Evolutionary conservation across 2,113 vertebrate genomes (phyloP).

Genomic region (Lampris megalopsis): DNA sequence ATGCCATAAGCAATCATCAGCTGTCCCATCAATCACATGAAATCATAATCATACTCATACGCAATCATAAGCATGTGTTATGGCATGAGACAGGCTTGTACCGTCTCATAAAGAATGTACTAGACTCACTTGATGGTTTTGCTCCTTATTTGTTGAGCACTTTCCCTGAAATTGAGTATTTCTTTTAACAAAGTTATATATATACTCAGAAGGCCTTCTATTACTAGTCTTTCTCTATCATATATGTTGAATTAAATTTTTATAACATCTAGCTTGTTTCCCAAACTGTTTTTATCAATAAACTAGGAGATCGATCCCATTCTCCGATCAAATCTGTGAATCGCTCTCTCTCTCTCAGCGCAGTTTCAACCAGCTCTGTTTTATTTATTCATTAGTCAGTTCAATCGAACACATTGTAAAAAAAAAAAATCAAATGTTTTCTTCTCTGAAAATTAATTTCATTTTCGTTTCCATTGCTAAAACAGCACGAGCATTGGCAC

Average conservation of each 20-base stretch:
- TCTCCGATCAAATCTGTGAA: conserved; percentile 61
- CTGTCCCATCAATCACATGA: no score
- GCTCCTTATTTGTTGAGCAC: no score
- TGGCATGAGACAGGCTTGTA: no score
- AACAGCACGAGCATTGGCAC: neutral
- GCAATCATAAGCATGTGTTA: no score
- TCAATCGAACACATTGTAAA: conserved; percentile 4
- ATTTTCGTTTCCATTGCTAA: neutral
- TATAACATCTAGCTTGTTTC: conserved; percentile 75
- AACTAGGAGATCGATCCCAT: conserved; percentile 75
- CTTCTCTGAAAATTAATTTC: neutral
- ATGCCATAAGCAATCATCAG: no score
- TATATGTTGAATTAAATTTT: conserved; percentile 77
- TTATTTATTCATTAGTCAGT: no score
- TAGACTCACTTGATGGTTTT: no score
- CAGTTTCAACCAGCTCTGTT: conserved; percentile 52
- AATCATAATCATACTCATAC: no score
- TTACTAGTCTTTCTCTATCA: conserved; percentile 54
- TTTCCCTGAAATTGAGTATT: no score
- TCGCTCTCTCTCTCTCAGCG: conserved; percentile 23
- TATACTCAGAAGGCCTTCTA: conserved; percentile 52
- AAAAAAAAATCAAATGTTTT: neutral
- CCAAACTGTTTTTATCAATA: conserved; percentile 71
- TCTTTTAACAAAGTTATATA: no score
- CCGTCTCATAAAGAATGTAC: no score